A percentile compares a stretch with the other conserved stretches of the same genome.
Evolutionary conservation across 2,113 vertebrate genomes (phyloP).

Genomic region (Amia ocellicauda): DNA sequence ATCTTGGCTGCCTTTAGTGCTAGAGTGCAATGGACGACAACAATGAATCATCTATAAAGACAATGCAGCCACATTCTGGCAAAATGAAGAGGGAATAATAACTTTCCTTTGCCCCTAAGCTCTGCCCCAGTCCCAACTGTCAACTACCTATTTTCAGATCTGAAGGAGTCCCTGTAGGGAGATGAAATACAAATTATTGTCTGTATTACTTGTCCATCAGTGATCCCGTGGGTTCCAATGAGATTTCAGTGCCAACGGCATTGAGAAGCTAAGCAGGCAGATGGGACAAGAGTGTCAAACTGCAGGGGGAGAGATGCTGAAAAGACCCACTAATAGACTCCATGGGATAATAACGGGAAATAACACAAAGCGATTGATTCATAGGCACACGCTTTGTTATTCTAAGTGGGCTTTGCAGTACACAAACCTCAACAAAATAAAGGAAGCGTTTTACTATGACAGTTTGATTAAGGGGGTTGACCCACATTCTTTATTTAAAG

Average conservation of each 20-base stretch:
- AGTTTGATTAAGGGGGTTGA: slow-evolving; percentile 5
- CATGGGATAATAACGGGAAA: background rate
- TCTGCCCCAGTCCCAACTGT: background rate
- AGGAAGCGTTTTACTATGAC: no score
- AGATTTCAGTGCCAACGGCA: background rate
- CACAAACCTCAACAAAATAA: no score
- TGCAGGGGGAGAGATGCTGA: background rate
- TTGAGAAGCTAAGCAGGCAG: background rate
- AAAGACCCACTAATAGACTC: background rate
- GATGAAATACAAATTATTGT: background rate
- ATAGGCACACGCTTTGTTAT: no score
- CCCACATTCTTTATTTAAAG: slow-evolving; percentile 15
- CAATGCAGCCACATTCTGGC: background rate
- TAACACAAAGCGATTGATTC: no score
- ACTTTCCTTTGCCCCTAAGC: background rate
- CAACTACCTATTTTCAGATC: slow-evolving; percentile 1
- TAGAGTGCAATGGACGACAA: background rate
- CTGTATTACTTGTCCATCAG: slow-evolving; percentile 4
- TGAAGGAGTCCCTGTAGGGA: background rate
- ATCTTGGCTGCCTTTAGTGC: background rate
- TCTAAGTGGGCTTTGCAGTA: no score
- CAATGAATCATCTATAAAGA: slow-evolving; percentile 10
- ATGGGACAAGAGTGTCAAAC: background rate
- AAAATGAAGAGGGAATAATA: slow-evolving; percentile 1
- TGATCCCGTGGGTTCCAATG: background rate